phyloP scores from a whole-genome alignment of 2,113 vertebrate species.

The Nyctereutes procyonoides region DNA sequence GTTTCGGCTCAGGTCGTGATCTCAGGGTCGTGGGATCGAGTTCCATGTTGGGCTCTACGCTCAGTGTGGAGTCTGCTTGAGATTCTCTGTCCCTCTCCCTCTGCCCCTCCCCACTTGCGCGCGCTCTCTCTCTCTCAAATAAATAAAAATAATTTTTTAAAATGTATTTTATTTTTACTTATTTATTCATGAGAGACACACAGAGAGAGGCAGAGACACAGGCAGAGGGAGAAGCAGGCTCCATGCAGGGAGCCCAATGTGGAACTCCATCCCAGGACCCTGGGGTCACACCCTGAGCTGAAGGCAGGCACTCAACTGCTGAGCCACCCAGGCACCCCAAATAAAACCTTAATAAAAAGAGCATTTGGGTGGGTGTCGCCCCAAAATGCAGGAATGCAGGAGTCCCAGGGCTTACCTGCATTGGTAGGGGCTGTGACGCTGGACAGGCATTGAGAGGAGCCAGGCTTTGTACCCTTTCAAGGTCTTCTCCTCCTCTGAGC shows the following conservation, averaged over 20 bases:
- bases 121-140: not conserved
- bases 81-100: not conserved
- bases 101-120: not conserved
- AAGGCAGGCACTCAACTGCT: no score
- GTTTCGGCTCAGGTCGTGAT: not conserved
- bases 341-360: not conserved
- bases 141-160: not conserved
- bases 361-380: not conserved
- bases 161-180: no score
- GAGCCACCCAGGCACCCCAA: no score
- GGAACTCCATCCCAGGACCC: no score
- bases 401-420: not conserved
- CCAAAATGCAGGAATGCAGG: not conserved
- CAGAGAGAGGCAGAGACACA: no score
- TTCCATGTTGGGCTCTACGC: not conserved
- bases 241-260: no score
- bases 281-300: no score
- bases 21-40: not conserved
- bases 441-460: not conserved
- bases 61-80: not conserved
- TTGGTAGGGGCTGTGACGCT: accelerated
- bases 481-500: not conserved
- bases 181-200: no score
- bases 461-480: not conserved
- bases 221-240: no score